Base-by-base conservation (phyloP, 1,140 invertebrate species). In the Zaprionus africanus region DNA sequence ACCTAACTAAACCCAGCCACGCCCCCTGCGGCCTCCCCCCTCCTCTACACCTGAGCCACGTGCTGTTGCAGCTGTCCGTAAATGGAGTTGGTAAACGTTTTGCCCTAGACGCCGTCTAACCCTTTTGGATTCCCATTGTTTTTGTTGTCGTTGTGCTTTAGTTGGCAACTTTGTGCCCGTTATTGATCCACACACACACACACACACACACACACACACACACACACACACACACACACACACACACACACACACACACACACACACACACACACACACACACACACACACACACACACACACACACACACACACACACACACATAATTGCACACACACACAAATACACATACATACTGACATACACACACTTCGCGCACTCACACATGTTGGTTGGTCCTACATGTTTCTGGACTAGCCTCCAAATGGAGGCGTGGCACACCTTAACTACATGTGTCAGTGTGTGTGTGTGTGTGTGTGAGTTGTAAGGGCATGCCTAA, bases 121-220 rank as follows among this genome's bases (percentile, higher is more conserved):
- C 82, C 79, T 63, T 79, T 73, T 19, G 56, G 54, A 17, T 57
- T 58, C 60, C 41, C 46, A 51, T 54, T 59, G 19, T 76, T 82
- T 31, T 57, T 75, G 76, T 65, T 79, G 65, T 58, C 46, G 38
- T 34, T 64, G 26, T 73, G 43, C 34, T 26, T 67, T 68, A 53
- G 67, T 63, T 76, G 74, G 83, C 51, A 86, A 88, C 84, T 87
- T 88, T 83, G 83, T 80, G 84, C 84, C 84, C 83, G 79, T 86
- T 86, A 86, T 86, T 86, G 84, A 86, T 86, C 83, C 84, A 83
- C 64, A 59, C 61, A 63, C 60, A 59, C 31, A 67, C 61, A 70
- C 73, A 57, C 38, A 49, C 57, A 38, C 61, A 56, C 49, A 59
- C 56, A 75, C 51, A 60, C 62, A 36, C 31, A 36, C 24, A 24